phyloP scores from a whole-genome alignment of 1,140 invertebrate genomes.

The Propsilocerus akamusi region DNA sequence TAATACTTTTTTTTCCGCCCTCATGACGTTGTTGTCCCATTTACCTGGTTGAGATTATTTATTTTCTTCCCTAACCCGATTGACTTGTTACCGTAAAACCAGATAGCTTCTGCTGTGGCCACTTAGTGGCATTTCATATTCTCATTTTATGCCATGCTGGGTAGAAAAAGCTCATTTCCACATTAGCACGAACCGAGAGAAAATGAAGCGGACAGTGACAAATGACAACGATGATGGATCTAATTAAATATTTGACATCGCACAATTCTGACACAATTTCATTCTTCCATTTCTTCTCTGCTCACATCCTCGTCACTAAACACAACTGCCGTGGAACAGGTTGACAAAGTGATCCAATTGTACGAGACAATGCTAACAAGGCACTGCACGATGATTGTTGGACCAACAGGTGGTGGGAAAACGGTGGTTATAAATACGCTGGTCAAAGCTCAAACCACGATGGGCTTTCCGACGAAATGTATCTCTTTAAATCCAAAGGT shows the following conservation, averaged over 20 bases:
- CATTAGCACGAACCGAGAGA: not conserved
- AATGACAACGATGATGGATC: too few relatives aligned
- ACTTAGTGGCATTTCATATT: not conserved
- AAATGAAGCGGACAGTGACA: too few relatives aligned
- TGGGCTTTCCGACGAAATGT: slow-evolving; percentile 59
- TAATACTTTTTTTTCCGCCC: too few relatives aligned
- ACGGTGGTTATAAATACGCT: slow-evolving; percentile 67
- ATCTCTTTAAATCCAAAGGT: slow-evolving; percentile 67
- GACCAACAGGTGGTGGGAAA: slow-evolving; percentile 81
- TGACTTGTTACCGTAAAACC: not conserved
- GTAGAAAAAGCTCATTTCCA: not conserved
- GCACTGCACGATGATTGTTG: slow-evolving; percentile 80
- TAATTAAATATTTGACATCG: slow-evolving; percentile 6
- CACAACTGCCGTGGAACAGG: too few relatives aligned
- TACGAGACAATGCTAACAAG: slow-evolving; percentile 89
- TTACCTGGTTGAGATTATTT: too few relatives aligned
- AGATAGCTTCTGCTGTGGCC: not conserved
- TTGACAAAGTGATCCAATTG: slow-evolving; percentile 75
- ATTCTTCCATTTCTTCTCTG: slow-evolving; percentile 4
- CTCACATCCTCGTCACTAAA: slow-evolving; percentile 9
- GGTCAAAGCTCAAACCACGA: slow-evolving; percentile 52
- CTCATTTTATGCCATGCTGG: not conserved
- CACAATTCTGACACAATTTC: not conserved
- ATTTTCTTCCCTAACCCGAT: not conserved
- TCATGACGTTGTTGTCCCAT: too few relatives aligned